Conservation (phyloP, 2,113 vertebrate species). For the Crocuta crocuta region DNA sequence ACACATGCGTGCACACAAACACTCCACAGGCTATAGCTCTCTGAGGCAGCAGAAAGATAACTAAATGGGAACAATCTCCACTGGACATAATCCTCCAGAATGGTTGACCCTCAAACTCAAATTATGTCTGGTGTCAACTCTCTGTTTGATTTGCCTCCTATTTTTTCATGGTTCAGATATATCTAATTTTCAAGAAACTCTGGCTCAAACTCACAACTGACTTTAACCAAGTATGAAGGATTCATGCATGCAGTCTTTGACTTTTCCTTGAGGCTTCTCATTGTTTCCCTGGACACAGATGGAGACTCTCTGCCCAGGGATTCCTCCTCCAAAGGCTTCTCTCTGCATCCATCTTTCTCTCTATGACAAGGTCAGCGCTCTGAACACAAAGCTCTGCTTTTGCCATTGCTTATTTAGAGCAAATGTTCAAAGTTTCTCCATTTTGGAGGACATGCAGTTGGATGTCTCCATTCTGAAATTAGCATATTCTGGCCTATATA, state of each 20-base stretch:
- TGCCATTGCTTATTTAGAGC: not conserved
- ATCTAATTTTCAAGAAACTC: no score
- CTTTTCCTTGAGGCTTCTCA: not conserved
- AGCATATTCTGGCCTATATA: not conserved
- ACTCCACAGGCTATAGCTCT: not conserved
- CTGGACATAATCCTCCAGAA: not conserved
- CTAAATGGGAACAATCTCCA: not conserved
- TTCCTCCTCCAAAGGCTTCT: not conserved
- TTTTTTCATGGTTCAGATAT: no score
- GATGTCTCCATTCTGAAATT: not conserved
- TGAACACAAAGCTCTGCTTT: not conserved
- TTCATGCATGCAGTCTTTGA: not conserved
- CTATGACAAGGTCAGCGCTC: not conserved
- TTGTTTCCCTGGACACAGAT: not conserved
- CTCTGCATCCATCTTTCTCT: not conserved
- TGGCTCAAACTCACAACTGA: not conserved
- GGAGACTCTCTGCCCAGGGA: not conserved
- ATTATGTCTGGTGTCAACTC: no score
- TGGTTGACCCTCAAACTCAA: no score
- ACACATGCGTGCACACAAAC: not conserved
- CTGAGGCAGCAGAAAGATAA: not conserved
- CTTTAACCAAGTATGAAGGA: not conserved
- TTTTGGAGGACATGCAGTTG: not conserved
- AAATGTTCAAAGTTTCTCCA: not conserved
- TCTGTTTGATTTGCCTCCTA: no score